Percentiles rank a stretch among this genome's conserved stretches.
These are phyloP conservation scores for Melanophora roralis DNA, from an alignment of 2,888 invertebrate genomes.

Conservation along the genomic window DNA sequence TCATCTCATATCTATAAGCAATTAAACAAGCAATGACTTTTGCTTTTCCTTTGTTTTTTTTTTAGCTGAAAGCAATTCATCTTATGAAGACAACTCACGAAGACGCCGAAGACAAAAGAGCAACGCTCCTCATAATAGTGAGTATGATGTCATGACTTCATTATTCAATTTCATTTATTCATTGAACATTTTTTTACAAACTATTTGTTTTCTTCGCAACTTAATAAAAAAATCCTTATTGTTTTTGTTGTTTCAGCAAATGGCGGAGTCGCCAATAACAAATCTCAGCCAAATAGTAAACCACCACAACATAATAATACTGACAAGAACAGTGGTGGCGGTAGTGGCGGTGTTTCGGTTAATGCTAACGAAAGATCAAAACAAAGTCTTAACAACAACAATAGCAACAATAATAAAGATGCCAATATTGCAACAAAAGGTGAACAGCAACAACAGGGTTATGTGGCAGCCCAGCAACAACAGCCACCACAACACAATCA, in stretches of 20 bases:
- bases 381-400: slow-evolving; percentile 63
- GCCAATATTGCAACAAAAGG: slow-evolving; percentile 67
- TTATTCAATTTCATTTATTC: too few relatives aligned
- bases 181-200: neutral
- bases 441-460: slow-evolving; percentile 61
- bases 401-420: slow-evolving; percentile 68
- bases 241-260: slow-evolving; percentile 69
- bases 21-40: neutral
- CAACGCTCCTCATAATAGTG: slow-evolving; percentile 75
- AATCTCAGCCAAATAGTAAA: slow-evolving; percentile 73
- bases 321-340: slow-evolving; percentile 66
- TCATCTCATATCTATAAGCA: too few relatives aligned
- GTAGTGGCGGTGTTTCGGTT: slow-evolving; percentile 63
- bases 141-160: slow-evolving; percentile 69
- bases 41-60: slow-evolving; percentile 22
- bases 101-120: slow-evolving; percentile 76
- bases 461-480: slow-evolving; percentile 61
- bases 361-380: slow-evolving; percentile 70
- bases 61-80: slow-evolving; percentile 77
- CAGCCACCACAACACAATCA: slow-evolving; percentile 65
- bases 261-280: slow-evolving; percentile 74
- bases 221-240: neutral
- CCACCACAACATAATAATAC: slow-evolving; percentile 72
- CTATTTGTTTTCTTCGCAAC: neutral
- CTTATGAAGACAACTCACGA: slow-evolving; percentile 76